These are phyloP conservation scores for Saccostrea cuccullata DNA, from an alignment of 1,140 invertebrate genomes.

Conservation along the genomic window DNA sequence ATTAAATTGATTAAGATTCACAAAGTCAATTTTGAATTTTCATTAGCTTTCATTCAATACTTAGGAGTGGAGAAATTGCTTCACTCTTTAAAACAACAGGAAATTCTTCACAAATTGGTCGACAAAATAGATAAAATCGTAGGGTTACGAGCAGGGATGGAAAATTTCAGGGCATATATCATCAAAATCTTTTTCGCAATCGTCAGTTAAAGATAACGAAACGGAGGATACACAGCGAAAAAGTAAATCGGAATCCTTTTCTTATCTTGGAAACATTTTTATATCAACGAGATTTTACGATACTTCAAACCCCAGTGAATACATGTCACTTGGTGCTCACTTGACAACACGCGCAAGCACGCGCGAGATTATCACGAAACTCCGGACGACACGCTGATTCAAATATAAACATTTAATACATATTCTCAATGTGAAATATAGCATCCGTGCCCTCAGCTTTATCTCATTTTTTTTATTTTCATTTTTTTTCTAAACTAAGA, in stretches of 20 bases:
- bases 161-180: conserved; percentile 34
- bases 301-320: conserved; percentile 48
- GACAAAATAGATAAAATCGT: conserved; percentile 35
- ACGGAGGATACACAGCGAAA: conserved; percentile 14
- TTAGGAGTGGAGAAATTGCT: conserved; percentile 17
- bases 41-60: conserved; percentile 30
- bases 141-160: conserved; percentile 39
- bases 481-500: conserved; percentile 35
- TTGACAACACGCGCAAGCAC: conserved; percentile 56
- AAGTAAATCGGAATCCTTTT: conserved; percentile 44
- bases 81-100: conserved; percentile 28
- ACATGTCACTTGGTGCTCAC: conserved; percentile 52
- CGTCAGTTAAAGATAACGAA: conserved; percentile 17
- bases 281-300: conserved; percentile 53
- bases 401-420: conserved; percentile 44
- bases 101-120: conserved; percentile 33
- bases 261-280: conserved; percentile 37
- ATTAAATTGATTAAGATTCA: conserved; percentile 6
- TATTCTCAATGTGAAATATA: conserved; percentile 42
- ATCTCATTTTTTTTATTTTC: conserved; percentile 34
- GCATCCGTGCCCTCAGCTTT: conserved; percentile 26
- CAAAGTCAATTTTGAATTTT: conserved; percentile 26
- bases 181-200: conserved; percentile 34
- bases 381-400: conserved; percentile 41
- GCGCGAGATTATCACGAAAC: conserved; percentile 45